A percentile compares a stretch with the other conserved stretches of the same genome.
Evolutionary conservation across 2,797 vertebrate genomes (phyloP).

Genomic region (Bufotes viridis): DNA sequence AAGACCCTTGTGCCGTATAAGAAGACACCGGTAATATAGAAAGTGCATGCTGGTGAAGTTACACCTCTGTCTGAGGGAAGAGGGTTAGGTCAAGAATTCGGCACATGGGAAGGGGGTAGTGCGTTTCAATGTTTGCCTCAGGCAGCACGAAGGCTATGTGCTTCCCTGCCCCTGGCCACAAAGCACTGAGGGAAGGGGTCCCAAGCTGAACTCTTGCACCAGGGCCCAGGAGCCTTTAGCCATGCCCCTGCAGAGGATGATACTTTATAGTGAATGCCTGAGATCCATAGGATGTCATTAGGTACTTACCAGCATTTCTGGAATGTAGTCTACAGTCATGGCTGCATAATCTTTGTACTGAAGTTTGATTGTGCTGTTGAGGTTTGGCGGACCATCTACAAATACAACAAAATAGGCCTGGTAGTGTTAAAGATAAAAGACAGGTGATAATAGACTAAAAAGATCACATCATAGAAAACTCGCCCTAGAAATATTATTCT

Average conservation of each 20-base stretch:
- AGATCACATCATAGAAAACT: neutral
- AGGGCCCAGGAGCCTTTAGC: too few relatives aligned
- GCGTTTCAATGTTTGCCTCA: too few relatives aligned
- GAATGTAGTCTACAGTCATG: slow-evolving; percentile 80
- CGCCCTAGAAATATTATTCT: neutral
- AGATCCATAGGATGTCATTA: neutral
- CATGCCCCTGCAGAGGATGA: neutral
- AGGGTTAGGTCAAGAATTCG: too few relatives aligned
- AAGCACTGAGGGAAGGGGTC: too few relatives aligned
- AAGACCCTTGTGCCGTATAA: too few relatives aligned
- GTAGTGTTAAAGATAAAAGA: neutral
- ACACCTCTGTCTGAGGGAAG: too few relatives aligned
- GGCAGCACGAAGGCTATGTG: too few relatives aligned
- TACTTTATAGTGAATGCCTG: neutral
- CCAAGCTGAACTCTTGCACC: too few relatives aligned
- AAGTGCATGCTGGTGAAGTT: too few relatives aligned
- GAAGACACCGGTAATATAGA: too few relatives aligned
- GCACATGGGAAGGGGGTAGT: too few relatives aligned
- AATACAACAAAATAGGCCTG: slow-evolving; percentile 17
- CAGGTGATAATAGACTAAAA: neutral
- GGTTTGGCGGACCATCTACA: slow-evolving; percentile 71
- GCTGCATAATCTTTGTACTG: slow-evolving; percentile 82
- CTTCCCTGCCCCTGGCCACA: too few relatives aligned
- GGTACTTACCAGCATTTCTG: slow-evolving; percentile 76
- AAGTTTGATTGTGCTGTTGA: slow-evolving; percentile 80